phyloP scores from a whole-genome alignment of 2,888 invertebrate species.

The Leptopilina myrica region DNA sequence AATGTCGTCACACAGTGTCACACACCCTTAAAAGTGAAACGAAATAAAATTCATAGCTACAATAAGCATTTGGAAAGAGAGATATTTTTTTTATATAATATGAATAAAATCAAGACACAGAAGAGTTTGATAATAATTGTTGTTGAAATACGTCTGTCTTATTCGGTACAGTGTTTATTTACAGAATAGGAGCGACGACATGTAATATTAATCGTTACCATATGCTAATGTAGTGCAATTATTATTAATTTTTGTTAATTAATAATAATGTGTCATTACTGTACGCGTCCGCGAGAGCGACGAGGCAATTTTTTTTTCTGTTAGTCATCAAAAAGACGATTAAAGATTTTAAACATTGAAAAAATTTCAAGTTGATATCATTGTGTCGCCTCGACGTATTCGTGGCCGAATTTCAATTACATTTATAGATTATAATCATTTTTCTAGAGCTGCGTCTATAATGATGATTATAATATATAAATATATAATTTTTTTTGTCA shows the following conservation, averaged over 20 bases:
- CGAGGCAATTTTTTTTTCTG: conserved; percentile 44
- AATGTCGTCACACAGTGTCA: too few species aligned
- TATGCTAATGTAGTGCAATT: conserved; percentile 73
- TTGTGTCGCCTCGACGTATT: conserved; percentile 53
- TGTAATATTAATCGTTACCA: conserved; percentile 71
- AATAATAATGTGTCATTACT: conserved; percentile 66
- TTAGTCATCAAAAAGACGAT: conserved; percentile 13
- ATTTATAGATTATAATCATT: conserved; percentile 58
- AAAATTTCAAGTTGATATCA: background rate
- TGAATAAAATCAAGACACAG: conserved; percentile 14
- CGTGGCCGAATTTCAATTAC: conserved; percentile 51
- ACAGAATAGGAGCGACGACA: conserved; percentile 76
- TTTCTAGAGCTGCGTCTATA: conserved; percentile 54
- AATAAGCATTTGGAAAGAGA: background rate
- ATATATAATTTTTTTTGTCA: conserved; percentile 47
- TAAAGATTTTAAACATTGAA: background rate
- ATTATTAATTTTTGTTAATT: conserved; percentile 71
- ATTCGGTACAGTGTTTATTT: conserved; percentile 75
- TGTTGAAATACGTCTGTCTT: conserved; percentile 57
- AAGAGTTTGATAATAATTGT: conserved; percentile 18
- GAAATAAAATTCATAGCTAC: too few species aligned
- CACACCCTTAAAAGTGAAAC: too few species aligned
- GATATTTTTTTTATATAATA: background rate
- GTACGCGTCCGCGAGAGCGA: conserved; percentile 47
- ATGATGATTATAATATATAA: conserved; percentile 68